phyloP scores from a whole-genome alignment of 2,888 invertebrate genomes.

The Orthonevra nobilis region DNA sequence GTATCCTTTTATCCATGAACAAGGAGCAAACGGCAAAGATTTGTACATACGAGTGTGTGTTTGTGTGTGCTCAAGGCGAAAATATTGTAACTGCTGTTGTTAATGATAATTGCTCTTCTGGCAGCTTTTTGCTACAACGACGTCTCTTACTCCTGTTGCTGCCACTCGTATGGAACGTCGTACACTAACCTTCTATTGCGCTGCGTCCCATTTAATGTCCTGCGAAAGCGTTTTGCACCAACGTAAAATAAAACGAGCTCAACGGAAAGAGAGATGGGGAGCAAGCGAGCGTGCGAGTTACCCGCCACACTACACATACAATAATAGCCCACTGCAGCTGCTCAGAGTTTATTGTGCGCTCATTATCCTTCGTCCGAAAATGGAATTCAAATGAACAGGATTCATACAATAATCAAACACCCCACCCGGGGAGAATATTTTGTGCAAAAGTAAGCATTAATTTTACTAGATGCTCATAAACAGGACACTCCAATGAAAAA shows the following conservation, averaged over 20 bases:
- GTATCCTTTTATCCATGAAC: constrained; percentile 19
- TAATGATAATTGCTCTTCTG: constrained; percentile 74
- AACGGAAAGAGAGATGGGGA: too few relatives aligned
- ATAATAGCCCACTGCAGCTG: constrained; percentile 66
- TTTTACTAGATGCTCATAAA: constrained; percentile 63
- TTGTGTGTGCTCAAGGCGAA: constrained; percentile 61
- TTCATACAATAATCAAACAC: constrained; percentile 12
- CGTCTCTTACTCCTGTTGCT: constrained; percentile 40
- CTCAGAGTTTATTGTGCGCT: constrained; percentile 64
- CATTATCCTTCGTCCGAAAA: constrained; percentile 67
- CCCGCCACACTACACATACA: constrained; percentile 37
- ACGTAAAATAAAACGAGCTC: constrained; percentile 67
- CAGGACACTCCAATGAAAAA: too few relatives aligned
- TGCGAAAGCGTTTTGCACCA: constrained; percentile 68
- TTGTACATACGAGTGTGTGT: too few relatives aligned
- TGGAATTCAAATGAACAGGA: constrained; percentile 65
- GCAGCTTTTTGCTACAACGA: constrained; percentile 52
- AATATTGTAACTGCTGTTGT: constrained; percentile 73
- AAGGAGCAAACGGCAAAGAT: constrained; percentile 37
- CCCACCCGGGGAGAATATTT: constrained; percentile 26
- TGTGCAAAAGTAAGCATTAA: constrained; percentile 64
- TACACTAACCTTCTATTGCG: constrained; percentile 53
- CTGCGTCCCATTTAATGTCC: constrained; percentile 64
- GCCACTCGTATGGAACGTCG: neutral
- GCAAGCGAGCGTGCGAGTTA: constrained; percentile 44